Percentiles rank a stretch among this genome's conserved stretches.
phyloP scores from a whole-genome alignment of 2,797 vertebrate species.

The Cryptoprocta ferox region DNA sequence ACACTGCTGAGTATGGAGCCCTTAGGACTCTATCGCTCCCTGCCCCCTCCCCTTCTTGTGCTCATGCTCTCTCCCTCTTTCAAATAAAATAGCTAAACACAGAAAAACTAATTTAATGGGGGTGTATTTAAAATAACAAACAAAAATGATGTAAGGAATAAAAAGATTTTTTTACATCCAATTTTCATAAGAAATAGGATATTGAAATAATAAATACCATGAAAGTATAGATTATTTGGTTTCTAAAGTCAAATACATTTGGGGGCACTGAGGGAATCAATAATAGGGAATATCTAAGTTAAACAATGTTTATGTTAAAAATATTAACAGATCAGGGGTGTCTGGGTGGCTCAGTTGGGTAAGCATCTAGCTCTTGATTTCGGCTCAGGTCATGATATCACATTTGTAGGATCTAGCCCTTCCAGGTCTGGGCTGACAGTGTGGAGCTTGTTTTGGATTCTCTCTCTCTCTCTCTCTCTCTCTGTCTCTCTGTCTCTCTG shows the following conservation, averaged over 20 bases:
- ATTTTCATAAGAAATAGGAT: background rate
- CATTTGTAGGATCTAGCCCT: no score
- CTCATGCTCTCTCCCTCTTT: no score
- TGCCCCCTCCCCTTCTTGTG: no score
- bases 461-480: no score
- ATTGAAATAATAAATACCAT: background rate
- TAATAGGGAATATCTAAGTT: background rate
- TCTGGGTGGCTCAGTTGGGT: no score
- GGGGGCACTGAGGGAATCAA: background rate
- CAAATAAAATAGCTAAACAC: background rate
- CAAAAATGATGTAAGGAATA: background rate
- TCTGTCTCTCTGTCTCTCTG: no score
- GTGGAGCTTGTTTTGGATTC: no score
- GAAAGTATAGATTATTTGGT: background rate
- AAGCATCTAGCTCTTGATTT: no score
- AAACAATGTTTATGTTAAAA: conserved; percentile 7
- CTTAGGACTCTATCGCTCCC: no score
- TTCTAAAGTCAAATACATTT: conserved; percentile 21
- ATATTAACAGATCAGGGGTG: background rate
- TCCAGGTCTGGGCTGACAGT: no score
- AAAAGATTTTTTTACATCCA: background rate
- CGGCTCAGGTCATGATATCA: no score
- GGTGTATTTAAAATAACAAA: background rate
- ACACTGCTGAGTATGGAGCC: no score
- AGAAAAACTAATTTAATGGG: background rate